Conservation (phyloP, 2,113 vertebrate genomes). For the Stomatorhinus ivindoensis region DNA sequence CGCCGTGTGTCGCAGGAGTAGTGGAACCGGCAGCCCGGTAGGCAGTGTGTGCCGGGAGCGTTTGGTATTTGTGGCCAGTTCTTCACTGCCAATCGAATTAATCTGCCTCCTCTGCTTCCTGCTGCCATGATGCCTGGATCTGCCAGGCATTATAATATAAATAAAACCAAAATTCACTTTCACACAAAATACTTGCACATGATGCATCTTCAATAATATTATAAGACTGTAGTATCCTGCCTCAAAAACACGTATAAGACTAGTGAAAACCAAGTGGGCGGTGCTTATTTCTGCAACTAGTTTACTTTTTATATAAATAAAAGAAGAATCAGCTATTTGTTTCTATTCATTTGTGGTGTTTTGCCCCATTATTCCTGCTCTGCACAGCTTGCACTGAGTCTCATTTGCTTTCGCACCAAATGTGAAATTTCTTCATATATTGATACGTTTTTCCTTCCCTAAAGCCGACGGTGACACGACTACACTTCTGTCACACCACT, state of each 20-base stretch:
- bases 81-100: neutral
- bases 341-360: neutral
- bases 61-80: neutral
- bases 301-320: neutral
- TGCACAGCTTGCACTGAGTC: neutral
- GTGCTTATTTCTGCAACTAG: neutral
- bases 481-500: neutral
- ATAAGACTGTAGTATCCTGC: neutral
- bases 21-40: neutral
- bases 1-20: neutral
- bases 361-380: neutral
- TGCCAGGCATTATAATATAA: no score
- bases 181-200: no score
- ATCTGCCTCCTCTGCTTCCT: no score
- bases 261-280: neutral
- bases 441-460: neutral
- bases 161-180: no score
- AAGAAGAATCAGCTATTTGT: neutral
- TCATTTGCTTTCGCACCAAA: neutral
- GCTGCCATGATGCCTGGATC: no score
- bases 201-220: no score
- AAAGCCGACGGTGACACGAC: neutral
- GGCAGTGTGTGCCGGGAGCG: neutral
- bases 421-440: neutral
- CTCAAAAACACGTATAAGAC: neutral